phyloP scores from a whole-genome alignment of 2,113 vertebrate species.

The Murina feae region DNA sequence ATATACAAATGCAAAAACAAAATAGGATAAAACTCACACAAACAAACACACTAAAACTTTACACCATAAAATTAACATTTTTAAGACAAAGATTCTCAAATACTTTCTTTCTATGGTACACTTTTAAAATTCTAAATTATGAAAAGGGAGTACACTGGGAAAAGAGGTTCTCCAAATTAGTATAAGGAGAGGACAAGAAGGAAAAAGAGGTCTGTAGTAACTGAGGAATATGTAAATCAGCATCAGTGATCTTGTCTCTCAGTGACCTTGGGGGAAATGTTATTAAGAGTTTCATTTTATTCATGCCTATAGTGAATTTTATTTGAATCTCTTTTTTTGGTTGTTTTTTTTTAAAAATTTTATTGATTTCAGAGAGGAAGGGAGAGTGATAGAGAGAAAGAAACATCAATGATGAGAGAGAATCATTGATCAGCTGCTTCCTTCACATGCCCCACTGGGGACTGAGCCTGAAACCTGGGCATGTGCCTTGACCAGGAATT shows the following conservation, averaged over 20 bases:
- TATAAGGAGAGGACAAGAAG: neutral
- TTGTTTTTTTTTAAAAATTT: too few relatives aligned
- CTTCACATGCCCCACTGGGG: too few relatives aligned
- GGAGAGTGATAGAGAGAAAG: too few relatives aligned
- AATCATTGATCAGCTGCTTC: too few relatives aligned
- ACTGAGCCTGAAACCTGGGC: too few relatives aligned
- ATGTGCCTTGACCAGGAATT: too few relatives aligned
- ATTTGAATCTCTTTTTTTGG: too few relatives aligned
- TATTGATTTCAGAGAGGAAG: too few relatives aligned
- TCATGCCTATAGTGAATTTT: neutral
- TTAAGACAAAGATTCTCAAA: neutral
- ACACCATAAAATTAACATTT: conserved; percentile 19
- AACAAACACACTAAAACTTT: neutral
- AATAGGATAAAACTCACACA: neutral
- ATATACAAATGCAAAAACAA: neutral
- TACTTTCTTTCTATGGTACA: neutral
- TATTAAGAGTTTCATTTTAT: conserved; percentile 33
- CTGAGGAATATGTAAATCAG: neutral
- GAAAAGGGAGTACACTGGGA: neutral
- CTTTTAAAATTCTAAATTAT: conserved; percentile 10
- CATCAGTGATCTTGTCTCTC: neutral
- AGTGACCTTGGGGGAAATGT: neutral
- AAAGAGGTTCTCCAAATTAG: neutral
- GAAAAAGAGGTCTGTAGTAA: neutral
- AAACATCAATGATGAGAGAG: too few relatives aligned